Evolutionary conservation across 2,888 invertebrate species (phyloP), one percentile per base, ranked within the genome.

Genomic region (Erebia palarica): DNA sequence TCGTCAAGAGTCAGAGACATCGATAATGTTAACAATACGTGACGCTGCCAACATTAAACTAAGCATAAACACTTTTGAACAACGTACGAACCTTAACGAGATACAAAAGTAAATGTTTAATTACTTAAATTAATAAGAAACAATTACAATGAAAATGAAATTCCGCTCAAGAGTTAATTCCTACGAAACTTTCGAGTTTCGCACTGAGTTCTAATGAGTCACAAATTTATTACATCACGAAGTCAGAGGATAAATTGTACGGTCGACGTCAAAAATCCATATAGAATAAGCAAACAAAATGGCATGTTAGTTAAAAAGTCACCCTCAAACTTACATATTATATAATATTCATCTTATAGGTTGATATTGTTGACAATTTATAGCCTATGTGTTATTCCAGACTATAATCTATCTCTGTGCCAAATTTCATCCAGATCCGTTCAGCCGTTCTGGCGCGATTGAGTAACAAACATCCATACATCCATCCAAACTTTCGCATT

Each of bases 131-230:
- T 64, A 67, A 59, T 71, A 18, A 9, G 47, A 51, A 71, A 68
- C 60, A 71, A 71, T 71, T 36, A 67, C 42, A 44, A 59, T 44
- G 68, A 65, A 65, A 53, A 68, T 66, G 65, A 68, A n/a, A 66
- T 73, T 72, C 47, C 51, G 68, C 61, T 69, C 58, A 66, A 44
- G 66, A 66, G 66, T 66, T 66, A 66, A 66, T 66, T 59, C 21
- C 66, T 47, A 57, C 61, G 58, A 63, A 55, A 66, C 51, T 71
- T 68, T 69, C 51, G 57, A 71, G 58, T 66, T 70, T 53, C 68
- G 68, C 64, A 9, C 27, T 47, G 58, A 68, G 68, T 60, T 71
- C 59, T 71, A 71, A 71, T 68, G 65, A 68, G 59, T 71, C 36
- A 60, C 53, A 59, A 66, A 66, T 66, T 66, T 57, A 65, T 71